Conservation (phyloP, 2,797 vertebrate genomes). For the Enteromius trimaculatus region DNA sequence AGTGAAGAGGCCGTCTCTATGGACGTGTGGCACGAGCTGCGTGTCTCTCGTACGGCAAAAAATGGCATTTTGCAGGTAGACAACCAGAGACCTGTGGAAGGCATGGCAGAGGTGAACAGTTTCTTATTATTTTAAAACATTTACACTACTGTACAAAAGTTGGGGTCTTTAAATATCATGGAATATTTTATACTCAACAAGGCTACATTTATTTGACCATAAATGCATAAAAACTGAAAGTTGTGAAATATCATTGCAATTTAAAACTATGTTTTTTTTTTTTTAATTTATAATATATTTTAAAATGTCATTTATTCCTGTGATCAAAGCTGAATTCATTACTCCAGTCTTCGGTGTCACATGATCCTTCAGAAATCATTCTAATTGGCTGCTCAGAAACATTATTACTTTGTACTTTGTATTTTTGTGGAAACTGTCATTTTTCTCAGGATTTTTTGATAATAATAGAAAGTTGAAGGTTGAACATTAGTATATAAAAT, state of each 20-base stretch:
- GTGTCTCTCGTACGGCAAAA: slow-evolving; percentile 91
- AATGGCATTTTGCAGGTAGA: slow-evolving; percentile 95
- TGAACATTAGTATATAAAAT: too few relatives aligned
- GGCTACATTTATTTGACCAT: not conserved
- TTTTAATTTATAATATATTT: not conserved
- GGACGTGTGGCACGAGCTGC: slow-evolving; percentile 89
- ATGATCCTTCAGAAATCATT: not conserved
- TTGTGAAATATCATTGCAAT: not conserved
- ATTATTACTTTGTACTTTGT: not conserved
- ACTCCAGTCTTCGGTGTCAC: not conserved
- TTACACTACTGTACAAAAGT: not conserved
- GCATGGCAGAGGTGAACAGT: slow-evolving; percentile 86
- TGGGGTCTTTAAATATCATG: not conserved
- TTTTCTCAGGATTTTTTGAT: not conserved
- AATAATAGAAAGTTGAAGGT: not conserved
- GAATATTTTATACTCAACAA: not conserved
- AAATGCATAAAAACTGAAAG: not conserved
- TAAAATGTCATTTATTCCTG: not conserved
- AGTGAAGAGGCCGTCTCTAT: slow-evolving; percentile 85
- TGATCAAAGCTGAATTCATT: not conserved
- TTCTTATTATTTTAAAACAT: not conserved
- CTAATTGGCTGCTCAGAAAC: not conserved
- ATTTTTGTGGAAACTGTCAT: not conserved
- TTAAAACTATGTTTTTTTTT: not conserved
- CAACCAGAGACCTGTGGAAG: slow-evolving; percentile 85